phyloP scores from a whole-genome alignment of 2,113 vertebrate species.

The Pelvicachromis taeniatus region DNA sequence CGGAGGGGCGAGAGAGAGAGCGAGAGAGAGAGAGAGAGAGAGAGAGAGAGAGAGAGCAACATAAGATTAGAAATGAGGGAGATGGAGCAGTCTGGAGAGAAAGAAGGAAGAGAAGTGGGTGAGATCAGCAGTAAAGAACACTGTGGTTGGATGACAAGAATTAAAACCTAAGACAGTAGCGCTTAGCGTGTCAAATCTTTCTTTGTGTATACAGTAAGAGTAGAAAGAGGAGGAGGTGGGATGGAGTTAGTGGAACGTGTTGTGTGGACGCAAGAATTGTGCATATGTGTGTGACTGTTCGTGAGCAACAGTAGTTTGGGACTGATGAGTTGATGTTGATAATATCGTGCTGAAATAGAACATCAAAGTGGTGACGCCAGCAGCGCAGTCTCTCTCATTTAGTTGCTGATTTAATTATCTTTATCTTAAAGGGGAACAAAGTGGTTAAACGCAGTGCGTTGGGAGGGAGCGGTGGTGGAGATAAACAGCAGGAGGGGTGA shows the following conservation, averaged over 20 bases:
- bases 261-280: slow-evolving; percentile 19
- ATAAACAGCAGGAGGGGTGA: slow-evolving; percentile 47
- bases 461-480: slow-evolving; percentile 39
- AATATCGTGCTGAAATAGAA: slow-evolving; percentile 56
- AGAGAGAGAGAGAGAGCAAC: neutral
- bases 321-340: slow-evolving; percentile 62
- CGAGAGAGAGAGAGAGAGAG: slow-evolving; percentile 3
- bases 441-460: slow-evolving; percentile 57
- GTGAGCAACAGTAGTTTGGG: slow-evolving; percentile 41
- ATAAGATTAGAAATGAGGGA: neutral
- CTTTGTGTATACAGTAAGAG: slow-evolving; percentile 40
- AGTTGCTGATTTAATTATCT: slow-evolving; percentile 72
- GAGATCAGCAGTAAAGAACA: slow-evolving; percentile 59
- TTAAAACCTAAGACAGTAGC: slow-evolving; percentile 36
- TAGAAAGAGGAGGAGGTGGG: slow-evolving; percentile 20
- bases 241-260: neutral
- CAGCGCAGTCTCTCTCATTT: slow-evolving; percentile 56
- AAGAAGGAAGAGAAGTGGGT: slow-evolving; percentile 54
- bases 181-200: slow-evolving; percentile 47
- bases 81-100: slow-evolving; percentile 41
- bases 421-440: slow-evolving; percentile 71
- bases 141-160: slow-evolving; percentile 53
- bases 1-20: neutral
- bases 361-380: slow-evolving; percentile 65
- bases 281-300: slow-evolving; percentile 2